phyloP scores from a whole-genome alignment of 2,113 vertebrate species.

The Emydura subglobosa region DNA sequence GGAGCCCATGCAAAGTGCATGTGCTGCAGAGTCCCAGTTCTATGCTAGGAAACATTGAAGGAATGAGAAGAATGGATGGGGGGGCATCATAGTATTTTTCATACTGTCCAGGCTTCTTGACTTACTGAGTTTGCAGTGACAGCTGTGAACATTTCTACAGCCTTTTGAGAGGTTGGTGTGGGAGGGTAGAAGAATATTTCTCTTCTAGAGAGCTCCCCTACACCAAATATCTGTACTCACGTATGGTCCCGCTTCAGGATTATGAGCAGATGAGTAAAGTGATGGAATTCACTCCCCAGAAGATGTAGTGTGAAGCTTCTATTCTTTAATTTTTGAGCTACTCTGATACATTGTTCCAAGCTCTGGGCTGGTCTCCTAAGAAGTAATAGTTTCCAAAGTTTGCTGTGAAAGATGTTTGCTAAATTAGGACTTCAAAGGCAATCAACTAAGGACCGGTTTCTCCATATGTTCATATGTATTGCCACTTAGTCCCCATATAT shows the following conservation, averaged over 20 bases:
- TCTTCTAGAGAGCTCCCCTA: neutral
- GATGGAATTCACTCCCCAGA: neutral
- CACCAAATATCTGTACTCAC: neutral
- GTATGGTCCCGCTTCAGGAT: neutral
- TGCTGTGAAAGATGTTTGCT: neutral
- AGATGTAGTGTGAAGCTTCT: neutral
- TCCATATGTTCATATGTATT: neutral
- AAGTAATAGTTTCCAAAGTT: neutral
- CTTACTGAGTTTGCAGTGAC: neutral
- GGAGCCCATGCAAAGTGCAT: neutral
- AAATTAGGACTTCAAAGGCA: neutral
- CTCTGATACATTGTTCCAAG: neutral
- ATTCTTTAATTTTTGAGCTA: neutral
- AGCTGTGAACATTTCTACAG: neutral
- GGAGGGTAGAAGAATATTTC: neutral
- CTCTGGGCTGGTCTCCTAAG: neutral
- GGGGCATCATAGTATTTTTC: neutral
- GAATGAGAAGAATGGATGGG: neutral
- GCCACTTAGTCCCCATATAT: neutral
- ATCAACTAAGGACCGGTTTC: neutral
- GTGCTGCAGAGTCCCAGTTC: neutral
- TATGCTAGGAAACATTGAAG: neutral
- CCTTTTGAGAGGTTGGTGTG: neutral
- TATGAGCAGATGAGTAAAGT: neutral
- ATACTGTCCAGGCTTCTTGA: fast-evolving